Evolutionary conservation across 2,797 vertebrate genomes (phyloP), one percentile per base, ranked within the genome.

Genomic region (Pseudochaenichthys georgianus): DNA sequence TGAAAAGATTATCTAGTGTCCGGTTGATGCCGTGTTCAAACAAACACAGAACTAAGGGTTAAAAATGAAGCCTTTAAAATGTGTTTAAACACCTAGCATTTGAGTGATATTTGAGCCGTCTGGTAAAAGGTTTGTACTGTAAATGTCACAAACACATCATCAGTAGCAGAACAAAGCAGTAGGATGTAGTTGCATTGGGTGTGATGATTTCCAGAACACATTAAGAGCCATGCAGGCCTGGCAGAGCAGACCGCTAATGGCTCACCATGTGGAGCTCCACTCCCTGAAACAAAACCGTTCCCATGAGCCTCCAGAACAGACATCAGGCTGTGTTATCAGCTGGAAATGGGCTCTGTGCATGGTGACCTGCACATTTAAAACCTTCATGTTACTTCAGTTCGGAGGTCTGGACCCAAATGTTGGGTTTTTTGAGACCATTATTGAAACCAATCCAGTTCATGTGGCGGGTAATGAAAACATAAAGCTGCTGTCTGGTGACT

Each of bases 141-240:
- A 28, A 28, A 28, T 28, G 28, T 28, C 28, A 28, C 54, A 54
- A 60, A 71, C 43, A 9, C 51, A 47, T 17, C 50, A 21, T 48
- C 58, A 23, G 57, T 0, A 47, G 47, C 41, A 68, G 57, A 76
- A 86, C 81, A 78, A 73, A 84, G 58, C 10, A 34, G 28, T 31
- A 72, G 88, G 85, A 87, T 80, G 83, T 67, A 0, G 51, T 80
- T 80, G 82, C 19, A 81, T 64, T 69, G 68, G 83, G 73, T 16
- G n/a, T 77, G 80, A 84, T 77, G 80, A 74, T 55, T 81, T 87
- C 81, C 79, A 84, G 78, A 82, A 51, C 67, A 51, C 84, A 64
- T 71, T 74, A 64, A 64, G 74, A 43, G 48, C 66, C 70, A 6
- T 1, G 64, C 60, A n/a, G 65, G 72, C 65, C 65, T 11, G 70